Base-by-base conservation (phyloP, 2,113 vertebrate species). In the Oceanodroma tethys region DNA sequence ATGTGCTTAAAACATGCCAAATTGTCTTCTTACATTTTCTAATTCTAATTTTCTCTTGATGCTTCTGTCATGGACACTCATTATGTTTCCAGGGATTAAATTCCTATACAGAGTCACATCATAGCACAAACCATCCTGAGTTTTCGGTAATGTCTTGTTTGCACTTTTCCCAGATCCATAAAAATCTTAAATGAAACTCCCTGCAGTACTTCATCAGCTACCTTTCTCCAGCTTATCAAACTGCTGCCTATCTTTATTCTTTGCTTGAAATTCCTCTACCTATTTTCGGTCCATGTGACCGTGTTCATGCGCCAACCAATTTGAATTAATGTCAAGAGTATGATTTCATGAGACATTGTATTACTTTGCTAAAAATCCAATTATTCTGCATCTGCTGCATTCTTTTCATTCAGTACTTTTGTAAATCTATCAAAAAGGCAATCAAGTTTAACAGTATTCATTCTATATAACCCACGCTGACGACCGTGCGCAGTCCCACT, bases 361-460 rank as follows among this genome's bases (percentile, higher is more conserved):
- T 76, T 86, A 81, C 81, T 94, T 91, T 34, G 50, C 79, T 93
- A 97, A 94, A 96, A 97, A 92, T 87, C 86, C 90, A 96, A 84
- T 95, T 97, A 95, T 88, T 95, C 87, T 88, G 86, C 93, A 95
- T 95, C 93, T 95, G 91, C 91, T 96, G 89, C 89, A 90, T 95
- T 97, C 93, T 95, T 90, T 88, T 95, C 91, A 91, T 72, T 90
- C 79, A 52, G 53, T 86, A 95, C 86, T 94, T 97, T 88, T 83
- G 91, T 82, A 91, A 95, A 90, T 88, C 78, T 87, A 85, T 89
- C 91, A 96, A 91, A 97, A 95, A 95, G 66, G 88, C 94, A 97
- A 97, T 97, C 94, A 95, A 94, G 86, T 76, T 89, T 95, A 94
- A 95, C 95, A 93, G 93, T 63, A 85, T 95, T 97, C 89, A 90